Percentiles rank a stretch among this genome's conserved stretches.
Conservation (phyloP, 2,113 vertebrate genomes). For the pig (Sus scrofa) region DNA sequence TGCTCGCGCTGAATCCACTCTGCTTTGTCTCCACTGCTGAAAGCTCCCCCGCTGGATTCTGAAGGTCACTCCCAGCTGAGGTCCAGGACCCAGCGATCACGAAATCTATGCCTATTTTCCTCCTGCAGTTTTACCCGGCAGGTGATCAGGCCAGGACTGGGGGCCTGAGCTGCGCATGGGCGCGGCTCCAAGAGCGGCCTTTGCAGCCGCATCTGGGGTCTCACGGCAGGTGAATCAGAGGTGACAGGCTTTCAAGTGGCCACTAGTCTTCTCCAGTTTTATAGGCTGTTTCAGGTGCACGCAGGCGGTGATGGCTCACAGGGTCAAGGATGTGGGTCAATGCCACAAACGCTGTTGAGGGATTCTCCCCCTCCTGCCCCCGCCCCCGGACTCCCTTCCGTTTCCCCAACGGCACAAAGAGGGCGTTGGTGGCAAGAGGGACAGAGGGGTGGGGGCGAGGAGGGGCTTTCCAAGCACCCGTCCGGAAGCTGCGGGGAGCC, state of each 20-base stretch:
- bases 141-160: not conserved
- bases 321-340: slow-evolving; percentile 60
- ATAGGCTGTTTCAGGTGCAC: slow-evolving; percentile 55
- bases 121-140: not conserved
- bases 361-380: not conserved
- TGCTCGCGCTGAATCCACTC: not conserved
- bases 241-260: not conserved
- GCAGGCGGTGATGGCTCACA: slow-evolving; percentile 36
- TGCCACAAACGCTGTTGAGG: slow-evolving; percentile 52
- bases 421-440: not conserved
- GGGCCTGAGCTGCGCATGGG: not conserved
- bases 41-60: not conserved
- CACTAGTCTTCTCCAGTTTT: not conserved
- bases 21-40: not conserved
- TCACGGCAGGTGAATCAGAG: not conserved
- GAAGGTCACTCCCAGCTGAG: slow-evolving; percentile 63
- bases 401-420: slow-evolving; percentile 53
- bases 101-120: not conserved
- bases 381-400: not conserved
- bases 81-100: slow-evolving; percentile 22
- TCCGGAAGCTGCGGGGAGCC: not conserved
- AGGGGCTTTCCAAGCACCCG: not conserved
- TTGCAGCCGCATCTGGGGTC: not conserved
- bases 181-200: accelerated
- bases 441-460: slow-evolving; percentile 38